Evolutionary conservation across 2,113 vertebrate genomes (phyloP).

Genomic region (Tenebrosternarchus preto): DNA sequence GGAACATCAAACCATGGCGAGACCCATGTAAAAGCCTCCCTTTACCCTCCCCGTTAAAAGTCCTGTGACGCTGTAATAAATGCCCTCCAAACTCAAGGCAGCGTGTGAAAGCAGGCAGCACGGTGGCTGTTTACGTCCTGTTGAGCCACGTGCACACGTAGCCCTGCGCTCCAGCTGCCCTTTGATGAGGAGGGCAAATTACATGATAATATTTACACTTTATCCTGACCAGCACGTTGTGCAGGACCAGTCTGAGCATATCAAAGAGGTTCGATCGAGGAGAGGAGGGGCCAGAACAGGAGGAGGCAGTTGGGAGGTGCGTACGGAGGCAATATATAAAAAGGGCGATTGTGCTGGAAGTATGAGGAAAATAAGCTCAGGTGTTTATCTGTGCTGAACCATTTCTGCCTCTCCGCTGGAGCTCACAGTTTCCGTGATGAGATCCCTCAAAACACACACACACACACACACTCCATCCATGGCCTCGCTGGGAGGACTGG

Average conservation of each 20-base stretch:
- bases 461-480: background rate
- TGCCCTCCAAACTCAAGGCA: background rate
- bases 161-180: constrained; percentile 1
- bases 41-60: constrained; percentile 4
- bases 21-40: background rate
- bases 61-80: constrained; percentile 22
- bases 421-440: background rate
- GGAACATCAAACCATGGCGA: background rate
- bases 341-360: constrained; percentile 27
- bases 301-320: background rate
- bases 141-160: constrained; percentile 6
- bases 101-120: constrained; percentile 25
- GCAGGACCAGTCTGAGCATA: constrained; percentile 25
- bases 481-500: too few species aligned
- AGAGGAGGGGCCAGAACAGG: too few species aligned
- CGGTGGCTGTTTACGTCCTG: constrained; percentile 34
- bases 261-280: constrained; percentile 23
- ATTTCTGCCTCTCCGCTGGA: background rate
- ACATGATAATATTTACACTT: constrained; percentile 52
- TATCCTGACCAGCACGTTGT: constrained; percentile 42
- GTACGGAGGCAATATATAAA: background rate
- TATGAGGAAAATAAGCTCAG: background rate
- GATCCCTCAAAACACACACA: background rate
- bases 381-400: background rate
- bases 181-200: constrained; percentile 38